A percentile compares a stretch with the other conserved stretches of the same genome.
phyloP scores from a whole-genome alignment of 2,888 invertebrate species.

The Herminia tarsipennalis region DNA sequence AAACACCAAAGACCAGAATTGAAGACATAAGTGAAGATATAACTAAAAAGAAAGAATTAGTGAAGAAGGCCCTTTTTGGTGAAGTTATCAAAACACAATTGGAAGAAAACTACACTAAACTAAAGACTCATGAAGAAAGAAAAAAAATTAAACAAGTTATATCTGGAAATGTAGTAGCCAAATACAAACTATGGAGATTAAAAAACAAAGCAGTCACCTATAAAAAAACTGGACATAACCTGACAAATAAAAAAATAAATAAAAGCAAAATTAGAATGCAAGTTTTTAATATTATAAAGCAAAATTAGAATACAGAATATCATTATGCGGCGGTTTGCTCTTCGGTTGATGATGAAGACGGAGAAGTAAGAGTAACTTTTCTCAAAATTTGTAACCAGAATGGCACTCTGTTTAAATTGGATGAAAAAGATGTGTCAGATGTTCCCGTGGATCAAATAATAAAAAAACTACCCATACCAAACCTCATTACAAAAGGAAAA shows the following conservation, averaged over 20 bases:
- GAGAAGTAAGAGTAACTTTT: constrained; percentile 24
- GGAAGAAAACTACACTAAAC: constrained; percentile 24
- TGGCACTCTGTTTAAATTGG: constrained; percentile 34
- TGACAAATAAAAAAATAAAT: neutral
- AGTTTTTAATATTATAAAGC: too few relatives aligned
- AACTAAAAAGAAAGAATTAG: constrained; percentile 18
- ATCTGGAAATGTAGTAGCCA: constrained; percentile 22
- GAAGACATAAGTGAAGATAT: constrained; percentile 21
- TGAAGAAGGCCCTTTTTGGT: constrained; percentile 27
- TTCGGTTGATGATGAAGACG: constrained; percentile 3
- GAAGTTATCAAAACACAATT: constrained; percentile 28
- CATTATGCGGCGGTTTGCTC: constrained; percentile 28
- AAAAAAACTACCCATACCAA: constrained; percentile 13
- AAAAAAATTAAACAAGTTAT: constrained; percentile 13
- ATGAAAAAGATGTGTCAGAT: constrained; percentile 34
- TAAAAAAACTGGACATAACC: neutral
- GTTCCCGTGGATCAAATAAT: constrained; percentile 31
- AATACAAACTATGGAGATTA: constrained; percentile 19
- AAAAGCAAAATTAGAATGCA: neutral
- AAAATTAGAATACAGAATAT: too few relatives aligned
- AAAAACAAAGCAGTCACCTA: constrained; percentile 13
- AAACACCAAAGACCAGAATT: constrained; percentile 15
- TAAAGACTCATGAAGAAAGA: constrained; percentile 15
- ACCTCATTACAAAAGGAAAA: constrained; percentile 22
- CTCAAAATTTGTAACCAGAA: constrained; percentile 29